A percentile compares a stretch with the other conserved stretches of the same genome.
Conservation (phyloP, 2,797 vertebrate genomes). For the Danio jaintianensis region DNA sequence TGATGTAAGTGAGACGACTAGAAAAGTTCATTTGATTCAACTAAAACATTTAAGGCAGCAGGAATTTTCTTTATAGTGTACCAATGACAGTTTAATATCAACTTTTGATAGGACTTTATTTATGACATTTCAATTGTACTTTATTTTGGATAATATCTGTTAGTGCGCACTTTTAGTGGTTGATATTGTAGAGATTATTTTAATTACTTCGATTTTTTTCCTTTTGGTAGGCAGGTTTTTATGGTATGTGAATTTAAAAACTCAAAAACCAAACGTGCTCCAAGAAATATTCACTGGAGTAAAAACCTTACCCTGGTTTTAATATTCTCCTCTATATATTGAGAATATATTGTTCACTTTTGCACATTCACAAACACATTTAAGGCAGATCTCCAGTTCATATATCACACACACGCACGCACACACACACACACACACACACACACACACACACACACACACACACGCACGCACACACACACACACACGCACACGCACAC, state of each 20-base stretch:
- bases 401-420: slow-evolving; percentile 44
- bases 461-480: slow-evolving; percentile 45
- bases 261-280: background rate
- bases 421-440: slow-evolving; percentile 45
- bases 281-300: background rate
- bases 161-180: too few relatives aligned
- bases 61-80: too few relatives aligned
- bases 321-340: background rate
- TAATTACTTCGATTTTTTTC: slow-evolving; percentile 38
- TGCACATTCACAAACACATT: slow-evolving; percentile 35
- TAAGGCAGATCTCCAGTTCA: slow-evolving; percentile 39
- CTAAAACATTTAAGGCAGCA: too few relatives aligned
- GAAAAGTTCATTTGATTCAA: too few relatives aligned
- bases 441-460: slow-evolving; percentile 47
- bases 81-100: too few relatives aligned
- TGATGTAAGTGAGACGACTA: too few relatives aligned
- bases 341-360: slow-evolving; percentile 1
- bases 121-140: too few relatives aligned
- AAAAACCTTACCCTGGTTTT: background rate
- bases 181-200: too few relatives aligned
- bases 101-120: too few relatives aligned
- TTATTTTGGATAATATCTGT: too few relatives aligned
- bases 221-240: slow-evolving; percentile 46
- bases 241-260: too few relatives aligned
- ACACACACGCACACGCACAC: slow-evolving; percentile 47